Conservation (phyloP, 2,113 vertebrate species). For the Nesospiza acunhae region DNA sequence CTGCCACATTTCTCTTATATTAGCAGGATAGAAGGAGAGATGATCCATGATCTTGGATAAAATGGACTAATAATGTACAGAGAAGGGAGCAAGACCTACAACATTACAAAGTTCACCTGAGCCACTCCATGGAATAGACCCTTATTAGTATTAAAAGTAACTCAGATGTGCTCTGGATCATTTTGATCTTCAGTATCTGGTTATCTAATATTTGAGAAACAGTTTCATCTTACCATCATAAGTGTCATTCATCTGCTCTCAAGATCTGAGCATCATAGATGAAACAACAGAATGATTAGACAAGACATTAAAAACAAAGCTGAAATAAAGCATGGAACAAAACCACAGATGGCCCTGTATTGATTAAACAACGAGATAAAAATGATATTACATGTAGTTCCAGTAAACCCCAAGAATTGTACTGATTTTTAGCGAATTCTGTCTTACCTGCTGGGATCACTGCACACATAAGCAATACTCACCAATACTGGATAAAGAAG, state of each 20-base stretch:
- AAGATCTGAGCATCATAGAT: neutral
- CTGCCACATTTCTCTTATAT: neutral
- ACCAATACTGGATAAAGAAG: neutral
- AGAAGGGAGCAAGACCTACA: neutral
- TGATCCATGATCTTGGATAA: neutral
- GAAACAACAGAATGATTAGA: conserved; percentile 50
- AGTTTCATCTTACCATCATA: neutral
- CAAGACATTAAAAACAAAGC: conserved; percentile 35
- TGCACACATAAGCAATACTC: neutral
- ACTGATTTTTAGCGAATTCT: conserved; percentile 8
- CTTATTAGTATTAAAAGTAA: neutral
- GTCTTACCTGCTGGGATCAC: neutral
- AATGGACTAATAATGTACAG: neutral
- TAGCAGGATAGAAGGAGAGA: neutral
- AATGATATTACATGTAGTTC: conserved; percentile 29
- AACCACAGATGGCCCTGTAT: conserved; percentile 32
- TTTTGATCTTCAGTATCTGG: conserved; percentile 34
- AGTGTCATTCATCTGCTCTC: neutral
- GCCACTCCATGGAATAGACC: neutral
- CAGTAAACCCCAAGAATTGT: neutral
- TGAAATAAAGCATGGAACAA: conserved; percentile 2
- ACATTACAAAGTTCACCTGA: neutral
- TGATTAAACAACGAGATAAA: conserved; percentile 34
- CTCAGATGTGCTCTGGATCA: neutral
- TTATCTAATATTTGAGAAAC: conserved; percentile 20